A percentile compares a stretch with the other conserved stretches of the same genome.
Conservation (phyloP, 2,888 invertebrate species). For the Griposia aprilina region DNA sequence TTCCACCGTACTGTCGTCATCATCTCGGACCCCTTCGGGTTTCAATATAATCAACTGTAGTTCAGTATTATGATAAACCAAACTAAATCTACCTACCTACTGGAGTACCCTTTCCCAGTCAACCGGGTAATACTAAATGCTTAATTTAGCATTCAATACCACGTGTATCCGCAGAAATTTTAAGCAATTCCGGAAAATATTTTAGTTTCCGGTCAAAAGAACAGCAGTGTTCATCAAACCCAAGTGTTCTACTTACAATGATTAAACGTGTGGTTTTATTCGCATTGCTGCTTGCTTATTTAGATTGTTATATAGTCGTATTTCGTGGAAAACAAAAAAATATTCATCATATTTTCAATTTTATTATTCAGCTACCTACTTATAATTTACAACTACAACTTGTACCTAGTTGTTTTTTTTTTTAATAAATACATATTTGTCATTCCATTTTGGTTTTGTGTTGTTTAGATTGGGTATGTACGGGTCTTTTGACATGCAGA, state of each 20-base stretch:
- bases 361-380: no score
- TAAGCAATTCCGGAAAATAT: constrained; percentile 9
- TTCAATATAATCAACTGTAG: constrained; percentile 6
- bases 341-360: not conserved
- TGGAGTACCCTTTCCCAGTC: not conserved
- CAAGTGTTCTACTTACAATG: not conserved
- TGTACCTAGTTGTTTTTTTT: no score
- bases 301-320: not conserved
- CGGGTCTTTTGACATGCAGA: not conserved
- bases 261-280: not conserved
- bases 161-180: not conserved
- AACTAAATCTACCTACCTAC: no score
- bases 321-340: not conserved
- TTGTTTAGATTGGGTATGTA: not conserved
- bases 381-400: no score
- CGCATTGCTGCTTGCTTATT: not conserved
- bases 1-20: not conserved
- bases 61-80: not conserved
- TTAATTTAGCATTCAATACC: constrained; percentile 12
- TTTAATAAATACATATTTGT: no score
- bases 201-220: constrained; percentile 10
- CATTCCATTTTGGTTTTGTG: not conserved
- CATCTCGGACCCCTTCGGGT: not conserved
- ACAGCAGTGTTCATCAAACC: not conserved
- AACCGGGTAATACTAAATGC: not conserved